Evolutionary conservation across 2,888 invertebrate genomes (phyloP).

Genomic region (Trachelus troglodyta): DNA sequence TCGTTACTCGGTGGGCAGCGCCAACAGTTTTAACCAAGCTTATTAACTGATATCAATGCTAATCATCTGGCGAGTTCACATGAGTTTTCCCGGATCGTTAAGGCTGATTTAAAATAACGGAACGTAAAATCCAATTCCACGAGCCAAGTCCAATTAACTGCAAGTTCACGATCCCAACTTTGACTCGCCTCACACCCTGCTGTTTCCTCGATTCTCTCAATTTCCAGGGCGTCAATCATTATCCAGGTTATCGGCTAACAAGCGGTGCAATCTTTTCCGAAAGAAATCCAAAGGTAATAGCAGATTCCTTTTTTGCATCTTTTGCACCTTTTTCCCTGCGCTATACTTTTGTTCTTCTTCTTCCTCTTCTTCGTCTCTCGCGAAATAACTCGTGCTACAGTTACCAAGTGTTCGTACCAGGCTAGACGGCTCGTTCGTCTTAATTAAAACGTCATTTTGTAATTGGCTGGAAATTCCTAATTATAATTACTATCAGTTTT

Average conservation of each 20-base stretch:
- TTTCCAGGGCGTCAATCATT: too few relatives aligned
- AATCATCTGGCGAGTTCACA: slow-evolving; percentile 56
- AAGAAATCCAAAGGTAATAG: too few relatives aligned
- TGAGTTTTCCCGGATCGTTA: slow-evolving; percentile 32
- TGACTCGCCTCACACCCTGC: background rate
- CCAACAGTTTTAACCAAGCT: slow-evolving; percentile 47
- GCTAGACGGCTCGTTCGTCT: slow-evolving; percentile 38
- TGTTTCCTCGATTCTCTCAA: too few relatives aligned
- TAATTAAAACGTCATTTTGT: slow-evolving; percentile 49
- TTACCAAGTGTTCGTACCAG: too few relatives aligned
- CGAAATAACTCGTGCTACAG: too few relatives aligned
- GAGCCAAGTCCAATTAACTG: slow-evolving; percentile 38
- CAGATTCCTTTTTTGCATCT: too few relatives aligned
- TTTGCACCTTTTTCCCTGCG: too few relatives aligned
- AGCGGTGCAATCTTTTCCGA: too few relatives aligned
- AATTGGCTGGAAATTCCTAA: slow-evolving; percentile 47
- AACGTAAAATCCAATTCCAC: slow-evolving; percentile 39
- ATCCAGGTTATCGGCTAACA: too few relatives aligned
- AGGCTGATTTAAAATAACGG: slow-evolving; percentile 38
- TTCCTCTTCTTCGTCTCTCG: background rate
- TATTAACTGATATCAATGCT: slow-evolving; percentile 52
- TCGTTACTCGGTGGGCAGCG: slow-evolving; percentile 23
- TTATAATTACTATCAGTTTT: slow-evolving; percentile 41
- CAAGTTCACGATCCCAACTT: slow-evolving; percentile 25
- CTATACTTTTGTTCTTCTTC: background rate